Conservation (phyloP, 2,888 invertebrate species). For the Caenorhabditis imperialis region DNA sequence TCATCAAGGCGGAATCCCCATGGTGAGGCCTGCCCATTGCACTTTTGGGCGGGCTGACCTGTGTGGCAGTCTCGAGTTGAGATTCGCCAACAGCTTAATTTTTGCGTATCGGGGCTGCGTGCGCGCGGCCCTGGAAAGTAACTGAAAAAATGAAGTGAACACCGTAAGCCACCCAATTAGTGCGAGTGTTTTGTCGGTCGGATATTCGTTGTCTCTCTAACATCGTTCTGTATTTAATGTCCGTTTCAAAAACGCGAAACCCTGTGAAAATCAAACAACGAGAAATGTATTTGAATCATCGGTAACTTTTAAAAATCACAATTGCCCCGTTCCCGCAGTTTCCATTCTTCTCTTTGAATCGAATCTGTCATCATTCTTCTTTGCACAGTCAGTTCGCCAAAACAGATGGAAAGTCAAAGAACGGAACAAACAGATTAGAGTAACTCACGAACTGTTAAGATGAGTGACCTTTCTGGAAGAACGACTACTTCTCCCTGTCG, state of each 20-base stretch:
- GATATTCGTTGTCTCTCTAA: too few species aligned
- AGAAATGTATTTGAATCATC: too few species aligned
- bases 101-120: constrained; percentile 78
- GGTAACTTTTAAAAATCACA: too few species aligned
- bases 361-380: too few species aligned
- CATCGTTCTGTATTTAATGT: too few species aligned
- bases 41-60: constrained; percentile 85
- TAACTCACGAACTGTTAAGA: constrained; percentile 13
- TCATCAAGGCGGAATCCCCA: constrained; percentile 85
- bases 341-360: too few species aligned
- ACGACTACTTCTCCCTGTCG: constrained; percentile 1
- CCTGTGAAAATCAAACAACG: too few species aligned
- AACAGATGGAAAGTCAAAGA: constrained; percentile 3
- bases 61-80: constrained; percentile 85
- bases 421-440: constrained; percentile 42
- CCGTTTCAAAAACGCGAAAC: too few species aligned
- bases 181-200: too few species aligned
- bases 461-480: constrained; percentile 20
- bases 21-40: constrained; percentile 85
- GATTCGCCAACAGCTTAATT: constrained; percentile 78
- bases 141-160: too few species aligned
- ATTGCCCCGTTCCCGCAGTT: too few species aligned
- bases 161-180: too few species aligned
- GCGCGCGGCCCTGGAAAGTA: constrained; percentile 78
- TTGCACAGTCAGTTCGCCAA: constrained; percentile 6